Evolutionary conservation across 2,888 invertebrate species (phyloP).

Genomic region (Meloe dianella): DNA sequence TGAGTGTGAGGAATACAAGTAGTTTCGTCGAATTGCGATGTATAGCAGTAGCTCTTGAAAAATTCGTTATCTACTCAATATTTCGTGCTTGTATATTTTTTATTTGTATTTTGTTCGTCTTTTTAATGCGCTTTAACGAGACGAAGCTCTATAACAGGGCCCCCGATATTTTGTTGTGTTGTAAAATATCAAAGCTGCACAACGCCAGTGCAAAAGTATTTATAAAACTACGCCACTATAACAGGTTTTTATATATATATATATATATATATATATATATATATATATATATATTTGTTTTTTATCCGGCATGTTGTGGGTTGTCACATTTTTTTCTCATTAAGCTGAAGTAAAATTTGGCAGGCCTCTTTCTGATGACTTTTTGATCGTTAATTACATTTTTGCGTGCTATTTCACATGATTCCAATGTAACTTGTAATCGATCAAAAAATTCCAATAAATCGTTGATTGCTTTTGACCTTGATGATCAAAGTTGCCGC

Average conservation of each 20-base stretch:
- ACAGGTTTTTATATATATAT: too few species aligned
- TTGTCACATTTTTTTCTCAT: neutral
- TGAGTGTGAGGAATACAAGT: neutral
- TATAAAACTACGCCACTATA: slow-evolving; percentile 8
- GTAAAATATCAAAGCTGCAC: slow-evolving; percentile 8
- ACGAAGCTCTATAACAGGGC: neutral
- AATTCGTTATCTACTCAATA: slow-evolving; percentile 7
- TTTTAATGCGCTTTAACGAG: slow-evolving; percentile 7
- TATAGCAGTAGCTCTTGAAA: slow-evolving; percentile 5
- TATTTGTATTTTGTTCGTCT: neutral
- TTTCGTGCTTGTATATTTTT: neutral
- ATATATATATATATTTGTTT: neutral
- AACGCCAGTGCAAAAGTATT: neutral
- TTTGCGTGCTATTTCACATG: neutral
- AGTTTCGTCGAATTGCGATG: neutral
- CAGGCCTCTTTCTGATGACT: neutral
- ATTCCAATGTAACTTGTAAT: neutral
- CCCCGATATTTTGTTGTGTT: slow-evolving; percentile 1
- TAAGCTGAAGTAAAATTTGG: slow-evolving; percentile 2
- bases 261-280: too few species aligned
- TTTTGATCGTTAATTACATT: neutral
- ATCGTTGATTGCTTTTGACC: slow-evolving; percentile 13
- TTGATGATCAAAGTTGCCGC: slow-evolving; percentile 31
- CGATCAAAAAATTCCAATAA: slow-evolving; percentile 5
- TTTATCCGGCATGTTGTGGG: neutral